Conservation (phyloP, 2,797 vertebrate genomes). For the Hozukius guyotensis region DNA sequence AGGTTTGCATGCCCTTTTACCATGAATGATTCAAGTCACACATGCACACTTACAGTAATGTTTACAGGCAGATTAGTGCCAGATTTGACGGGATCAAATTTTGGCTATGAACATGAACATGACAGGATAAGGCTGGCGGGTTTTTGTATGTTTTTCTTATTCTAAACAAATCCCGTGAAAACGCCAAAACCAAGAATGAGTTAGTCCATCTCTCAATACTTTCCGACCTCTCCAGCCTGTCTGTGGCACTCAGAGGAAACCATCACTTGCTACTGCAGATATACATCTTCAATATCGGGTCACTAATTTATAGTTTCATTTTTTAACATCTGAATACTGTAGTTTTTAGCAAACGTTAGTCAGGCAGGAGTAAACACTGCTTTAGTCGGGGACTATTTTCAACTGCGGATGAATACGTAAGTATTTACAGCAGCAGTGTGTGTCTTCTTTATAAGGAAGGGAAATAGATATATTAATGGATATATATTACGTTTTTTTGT, state of each 20-base stretch:
- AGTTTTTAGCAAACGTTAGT: not conserved
- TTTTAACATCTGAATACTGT: not conserved
- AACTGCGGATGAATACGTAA: not conserved
- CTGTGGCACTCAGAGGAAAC: not conserved
- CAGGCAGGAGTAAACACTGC: not conserved
- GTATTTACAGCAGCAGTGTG: not conserved
- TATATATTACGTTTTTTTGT: no score
- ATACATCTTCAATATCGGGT: not conserved
- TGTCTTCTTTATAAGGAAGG: not conserved
- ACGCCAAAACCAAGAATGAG: not conserved
- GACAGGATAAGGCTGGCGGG: not conserved
- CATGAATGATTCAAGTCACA: not conserved
- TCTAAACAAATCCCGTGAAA: slow-evolving; percentile 9
- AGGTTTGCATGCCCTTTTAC: slow-evolving; percentile 56
- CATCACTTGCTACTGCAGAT: not conserved
- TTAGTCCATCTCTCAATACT: not conserved
- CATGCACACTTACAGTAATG: not conserved
- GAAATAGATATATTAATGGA: no score
- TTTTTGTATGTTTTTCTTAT: not conserved
- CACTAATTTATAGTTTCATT: rapidly evolving
- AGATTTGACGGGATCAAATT: slow-evolving; percentile 29
- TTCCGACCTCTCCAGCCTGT: not conserved
- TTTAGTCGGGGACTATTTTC: not conserved
- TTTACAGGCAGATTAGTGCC: not conserved
- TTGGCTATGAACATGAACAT: not conserved